These are phyloP conservation scores for Drosophila quinaria DNA, from an alignment of 2,888 invertebrate species.

Conservation along the genomic window DNA sequence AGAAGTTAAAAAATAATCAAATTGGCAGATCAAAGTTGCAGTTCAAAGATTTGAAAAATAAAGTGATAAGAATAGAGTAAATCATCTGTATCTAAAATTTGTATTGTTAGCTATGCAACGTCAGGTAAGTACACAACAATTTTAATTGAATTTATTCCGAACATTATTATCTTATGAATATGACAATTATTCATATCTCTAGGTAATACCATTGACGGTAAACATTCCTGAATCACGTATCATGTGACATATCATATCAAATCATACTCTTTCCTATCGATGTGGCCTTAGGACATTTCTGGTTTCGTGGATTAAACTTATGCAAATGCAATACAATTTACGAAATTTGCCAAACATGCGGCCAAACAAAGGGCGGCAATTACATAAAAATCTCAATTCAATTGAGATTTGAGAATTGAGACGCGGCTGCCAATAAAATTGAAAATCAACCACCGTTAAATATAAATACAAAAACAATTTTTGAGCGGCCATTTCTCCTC, in stretches of 20 bases:
- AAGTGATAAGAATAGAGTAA: too few species aligned
- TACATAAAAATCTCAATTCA: slow-evolving; percentile 65
- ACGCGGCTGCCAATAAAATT: slow-evolving; percentile 51
- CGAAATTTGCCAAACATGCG: slow-evolving; percentile 70
- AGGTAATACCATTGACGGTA: slow-evolving; percentile 9
- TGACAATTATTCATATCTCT: slow-evolving; percentile 4
- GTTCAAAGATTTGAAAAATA: too few species aligned
- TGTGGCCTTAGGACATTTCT: slow-evolving; percentile 12
- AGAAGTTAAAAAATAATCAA: too few species aligned
- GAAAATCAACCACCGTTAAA: slow-evolving; percentile 67
- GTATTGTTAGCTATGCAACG: not conserved
- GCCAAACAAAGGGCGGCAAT: slow-evolving; percentile 72
- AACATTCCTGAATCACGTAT: slow-evolving; percentile 6
- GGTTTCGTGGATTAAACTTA: slow-evolving; percentile 29
- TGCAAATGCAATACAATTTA: slow-evolving; percentile 64
- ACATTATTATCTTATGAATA: slow-evolving; percentile 4
- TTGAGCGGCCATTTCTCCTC: slow-evolving; percentile 71
- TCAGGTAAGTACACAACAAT: not conserved
- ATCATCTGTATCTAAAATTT: not conserved
- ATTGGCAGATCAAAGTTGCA: too few species aligned
- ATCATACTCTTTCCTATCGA: slow-evolving; percentile 9
- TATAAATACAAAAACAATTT: slow-evolving; percentile 34
- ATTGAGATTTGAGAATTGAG: slow-evolving; percentile 40
- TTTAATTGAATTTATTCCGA: slow-evolving; percentile 12
- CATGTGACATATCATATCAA: slow-evolving; percentile 22